Percentiles rank a stretch among this genome's conserved stretches.
Evolutionary conservation across 2,113 vertebrate species (phyloP).

Genomic region (Tragelaphus buxtoni): DNA sequence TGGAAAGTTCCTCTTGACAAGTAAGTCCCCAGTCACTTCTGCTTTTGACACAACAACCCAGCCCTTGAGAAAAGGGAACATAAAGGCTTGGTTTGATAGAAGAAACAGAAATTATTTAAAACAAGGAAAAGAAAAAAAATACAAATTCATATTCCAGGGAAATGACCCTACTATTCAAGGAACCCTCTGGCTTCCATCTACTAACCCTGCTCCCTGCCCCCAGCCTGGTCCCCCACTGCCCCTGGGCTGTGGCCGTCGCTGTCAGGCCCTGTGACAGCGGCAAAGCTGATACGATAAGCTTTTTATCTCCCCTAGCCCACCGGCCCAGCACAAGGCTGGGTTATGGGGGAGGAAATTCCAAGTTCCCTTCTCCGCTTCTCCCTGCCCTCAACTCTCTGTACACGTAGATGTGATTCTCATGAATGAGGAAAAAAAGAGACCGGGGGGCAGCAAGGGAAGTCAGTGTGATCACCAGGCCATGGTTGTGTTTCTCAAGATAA

Average conservation of each 20-base stretch:
- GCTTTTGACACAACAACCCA: background rate
- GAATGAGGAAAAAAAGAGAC: background rate
- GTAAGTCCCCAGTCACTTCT: background rate
- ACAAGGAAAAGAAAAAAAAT: background rate
- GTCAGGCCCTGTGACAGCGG: too few relatives aligned
- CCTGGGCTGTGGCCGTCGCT: background rate
- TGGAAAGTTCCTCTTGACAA: constrained; percentile 21
- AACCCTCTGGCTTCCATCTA: background rate
- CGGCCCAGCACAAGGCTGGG: background rate
- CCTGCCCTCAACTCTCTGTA: background rate
- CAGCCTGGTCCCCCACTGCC: background rate
- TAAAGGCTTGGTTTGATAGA: background rate
- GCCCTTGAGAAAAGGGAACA: background rate
- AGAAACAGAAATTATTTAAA: background rate
- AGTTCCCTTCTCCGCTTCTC: background rate
- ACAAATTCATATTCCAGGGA: background rate
- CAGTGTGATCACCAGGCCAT: background rate
- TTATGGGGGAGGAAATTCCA: background rate
- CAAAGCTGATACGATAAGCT: background rate
- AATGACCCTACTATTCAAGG: background rate
- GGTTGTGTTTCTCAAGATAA: background rate
- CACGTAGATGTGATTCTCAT: background rate
- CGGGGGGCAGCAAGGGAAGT: background rate
- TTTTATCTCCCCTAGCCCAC: too few relatives aligned
- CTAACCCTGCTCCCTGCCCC: background rate